Evolutionary conservation across 2,888 invertebrate genomes (phyloP), one percentile per base, ranked within the genome.

Genomic region (Muschampia staudingeri): DNA sequence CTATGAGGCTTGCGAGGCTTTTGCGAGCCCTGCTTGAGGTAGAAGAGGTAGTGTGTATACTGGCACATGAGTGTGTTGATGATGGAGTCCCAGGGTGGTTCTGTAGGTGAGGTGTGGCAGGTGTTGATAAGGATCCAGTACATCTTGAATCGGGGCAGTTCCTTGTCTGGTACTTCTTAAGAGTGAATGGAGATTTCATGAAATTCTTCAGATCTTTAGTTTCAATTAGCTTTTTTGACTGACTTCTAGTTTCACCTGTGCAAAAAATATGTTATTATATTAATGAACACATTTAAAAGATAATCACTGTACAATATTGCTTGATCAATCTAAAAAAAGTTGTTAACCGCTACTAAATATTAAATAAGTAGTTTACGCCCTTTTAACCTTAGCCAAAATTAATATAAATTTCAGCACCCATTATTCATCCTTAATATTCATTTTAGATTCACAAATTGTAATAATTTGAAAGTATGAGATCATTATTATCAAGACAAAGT

Each of bases 141-240:
- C 92, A 94, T 92, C 91, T 94, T 61, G 61, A 12, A 30, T 61
- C 61, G 3, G 56, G 9, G 19, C 56, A 56, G 61, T 61, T 61
- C 12, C 61, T 25, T 1, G 94, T 94, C 83, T 95, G 96, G 87
- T 95, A 97, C 87, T 96, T 96, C 56, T 94, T 95, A n/a, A 97
- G 89, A 16, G 96, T 96, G 80, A 96, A 96, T 0, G 97, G 97
- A 2, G 97, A 97, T 83, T 96, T 96, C 42, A 97, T 95, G 78
- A 97, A 97, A 85, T 95, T 95, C 87, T 96, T 96, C 83, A 96
- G 88, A 86, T 95, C 95, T 79, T 94, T 90, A 61, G 88, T 92
- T 83, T 96, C 95, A 84, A 92, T 94, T 1, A 95, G 89, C 80
- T 92, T 94, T 80, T 90, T 91, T 1, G 93, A 91, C 37, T 93